These are phyloP conservation scores for Enteromius radiatus DNA, from an alignment of 2,797 vertebrate species.

Conservation along the genomic window DNA sequence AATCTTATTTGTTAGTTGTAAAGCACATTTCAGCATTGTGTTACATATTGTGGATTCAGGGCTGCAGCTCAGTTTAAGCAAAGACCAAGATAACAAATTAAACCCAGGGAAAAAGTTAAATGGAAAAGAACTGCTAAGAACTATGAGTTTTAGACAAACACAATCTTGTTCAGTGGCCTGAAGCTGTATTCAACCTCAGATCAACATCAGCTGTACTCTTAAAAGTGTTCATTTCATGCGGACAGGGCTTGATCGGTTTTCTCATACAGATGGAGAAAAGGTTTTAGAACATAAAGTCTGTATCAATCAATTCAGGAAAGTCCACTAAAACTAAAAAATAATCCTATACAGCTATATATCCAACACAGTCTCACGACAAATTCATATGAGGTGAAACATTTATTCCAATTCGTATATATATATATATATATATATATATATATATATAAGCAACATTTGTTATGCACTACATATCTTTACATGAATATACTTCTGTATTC, in stretches of 20 bases:
- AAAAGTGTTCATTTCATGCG: neutral
- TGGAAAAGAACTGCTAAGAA: neutral
- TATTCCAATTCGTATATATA: no score
- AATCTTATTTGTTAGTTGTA: neutral
- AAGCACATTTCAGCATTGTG: neutral
- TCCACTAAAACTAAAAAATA: neutral
- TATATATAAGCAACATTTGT: no score
- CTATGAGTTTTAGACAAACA: conserved; percentile 4
- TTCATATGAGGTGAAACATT: no score
- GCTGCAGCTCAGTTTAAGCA: neutral
- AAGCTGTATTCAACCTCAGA: neutral
- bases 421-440: no score
- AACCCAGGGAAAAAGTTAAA: neutral
- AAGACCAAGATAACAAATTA: neutral
- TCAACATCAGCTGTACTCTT: neutral
- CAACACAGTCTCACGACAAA: no score
- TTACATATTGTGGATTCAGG: neutral
- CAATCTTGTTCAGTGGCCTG: neutral
- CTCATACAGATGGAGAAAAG: neutral
- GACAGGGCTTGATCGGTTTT: neutral
- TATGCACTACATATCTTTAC: neutral
- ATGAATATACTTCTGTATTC: neutral
- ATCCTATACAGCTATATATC: no score
- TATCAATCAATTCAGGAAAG: neutral
- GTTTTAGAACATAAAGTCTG: neutral